These are phyloP conservation scores for Leptopilina drosophilae DNA, from an alignment of 2,888 invertebrate genomes.

Conservation along the genomic window DNA sequence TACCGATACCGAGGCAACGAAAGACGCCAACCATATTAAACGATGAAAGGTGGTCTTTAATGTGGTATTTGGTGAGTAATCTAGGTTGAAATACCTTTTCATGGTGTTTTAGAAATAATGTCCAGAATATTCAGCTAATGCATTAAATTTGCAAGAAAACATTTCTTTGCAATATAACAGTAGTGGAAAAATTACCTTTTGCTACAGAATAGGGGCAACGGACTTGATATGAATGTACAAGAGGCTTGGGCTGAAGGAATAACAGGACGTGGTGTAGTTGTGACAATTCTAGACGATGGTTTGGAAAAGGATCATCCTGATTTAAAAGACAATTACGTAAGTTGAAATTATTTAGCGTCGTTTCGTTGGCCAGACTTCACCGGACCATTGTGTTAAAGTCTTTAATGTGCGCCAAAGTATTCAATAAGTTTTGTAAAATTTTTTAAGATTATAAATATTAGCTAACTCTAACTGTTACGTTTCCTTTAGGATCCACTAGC, in stretches of 20 bases:
- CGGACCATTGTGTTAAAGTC: too few species aligned
- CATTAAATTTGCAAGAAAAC: too few species aligned
- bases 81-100: too few species aligned
- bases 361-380: too few species aligned
- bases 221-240: slow-evolving; percentile 96
- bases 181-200: too few species aligned
- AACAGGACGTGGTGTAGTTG: slow-evolving; percentile 95
- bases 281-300: slow-evolving; percentile 98
- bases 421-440: too few species aligned
- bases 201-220: slow-evolving; percentile 90
- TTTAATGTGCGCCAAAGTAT: too few species aligned
- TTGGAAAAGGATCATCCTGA: slow-evolving; percentile 98
- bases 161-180: too few species aligned
- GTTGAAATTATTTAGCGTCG: slow-evolving; percentile 73
- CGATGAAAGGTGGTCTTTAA: slow-evolving; percentile 95
- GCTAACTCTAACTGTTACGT: background rate
- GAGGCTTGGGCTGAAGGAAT: slow-evolving; percentile 96
- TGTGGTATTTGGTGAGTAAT: slow-evolving; percentile 97
- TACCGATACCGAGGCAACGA: slow-evolving; percentile 71
- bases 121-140: too few species aligned
- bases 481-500: slow-evolving; percentile 91
- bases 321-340: slow-evolving; percentile 93
- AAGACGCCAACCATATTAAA: slow-evolving; percentile 79
- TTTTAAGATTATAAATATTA: too few species aligned
- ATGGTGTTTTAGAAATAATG: too few species aligned